Evolutionary conservation across 92 coral and sea anemone genomes (phyloP).

Genomic region (Bergia sp.): DNA sequence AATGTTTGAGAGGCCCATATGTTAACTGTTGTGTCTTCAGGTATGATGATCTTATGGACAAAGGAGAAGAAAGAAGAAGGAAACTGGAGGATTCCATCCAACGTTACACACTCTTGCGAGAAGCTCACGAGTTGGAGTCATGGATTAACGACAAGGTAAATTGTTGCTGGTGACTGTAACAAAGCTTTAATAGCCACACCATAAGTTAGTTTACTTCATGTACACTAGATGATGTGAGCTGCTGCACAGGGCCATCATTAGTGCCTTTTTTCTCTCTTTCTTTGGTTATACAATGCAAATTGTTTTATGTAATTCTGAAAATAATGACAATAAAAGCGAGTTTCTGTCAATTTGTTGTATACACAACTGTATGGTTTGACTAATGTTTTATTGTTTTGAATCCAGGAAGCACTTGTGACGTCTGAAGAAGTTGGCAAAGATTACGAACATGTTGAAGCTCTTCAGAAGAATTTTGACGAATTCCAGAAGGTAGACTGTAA

Average conservation of each 20-base stretch:
- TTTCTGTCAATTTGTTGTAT: background rate
- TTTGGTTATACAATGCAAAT: background rate
- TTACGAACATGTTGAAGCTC: conserved; percentile 98
- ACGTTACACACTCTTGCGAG: conserved; percentile 89
- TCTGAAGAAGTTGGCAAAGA: conserved; percentile 98
- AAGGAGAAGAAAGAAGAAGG: conserved; percentile 90
- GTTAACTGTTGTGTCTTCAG: conserved; percentile 29
- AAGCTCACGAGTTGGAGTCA: conserved; percentile 98
- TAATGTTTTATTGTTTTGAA: background rate
- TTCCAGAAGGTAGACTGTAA: conserved; percentile 80
- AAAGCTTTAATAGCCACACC: background rate
- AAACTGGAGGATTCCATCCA: conserved; percentile 97
- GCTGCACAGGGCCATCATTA: too few species aligned
- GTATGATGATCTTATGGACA: conserved; percentile 86
- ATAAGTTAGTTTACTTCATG: too few species aligned
- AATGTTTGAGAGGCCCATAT: background rate
- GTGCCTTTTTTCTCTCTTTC: too few species aligned
- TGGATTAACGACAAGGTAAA: conserved; percentile 99
- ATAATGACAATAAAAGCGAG: too few species aligned
- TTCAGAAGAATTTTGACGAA: conserved; percentile 97
- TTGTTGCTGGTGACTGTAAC: background rate
- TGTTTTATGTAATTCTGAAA: background rate
- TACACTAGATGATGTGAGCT: too few species aligned
- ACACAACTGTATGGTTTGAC: background rate
- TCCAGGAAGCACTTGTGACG: conserved; percentile 97